Base-by-base conservation (phyloP, 2,113 vertebrate species). In the Bettongia penicillata region DNA sequence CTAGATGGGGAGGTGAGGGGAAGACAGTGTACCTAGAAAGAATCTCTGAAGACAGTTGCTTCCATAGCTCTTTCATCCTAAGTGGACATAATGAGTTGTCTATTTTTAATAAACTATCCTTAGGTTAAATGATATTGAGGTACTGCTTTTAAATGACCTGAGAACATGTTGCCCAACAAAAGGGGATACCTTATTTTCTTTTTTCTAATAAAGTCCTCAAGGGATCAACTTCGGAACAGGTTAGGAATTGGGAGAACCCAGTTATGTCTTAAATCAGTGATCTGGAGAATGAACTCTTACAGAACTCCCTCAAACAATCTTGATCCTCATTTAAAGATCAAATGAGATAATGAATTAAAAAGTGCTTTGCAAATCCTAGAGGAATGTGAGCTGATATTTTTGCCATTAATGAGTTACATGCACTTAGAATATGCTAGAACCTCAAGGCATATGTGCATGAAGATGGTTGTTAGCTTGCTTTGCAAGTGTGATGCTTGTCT, bases 31-130 rank as follows among this genome's bases (percentile, higher is more conserved):
- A 94, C 3, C 53, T 89, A 61, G 55, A 95, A 53, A 91, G 94
- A 96, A 91, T 52, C 48, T 55, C 31, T 94, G 51, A 94, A 97
- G 96, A 95, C 52, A 94, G 53, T 19, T 94, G 91, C 97, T 97
- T 97, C 97, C 98, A 95, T 95, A 96, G 95, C 97, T 96, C 97
- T 97, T 94, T 96, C 95, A 97, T 97, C 92, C 97, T 97, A 97
- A 57, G 24, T 52, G 50, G 5, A 68, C 43, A 91, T 53, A 92
- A 91, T n/a, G 28, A 90, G 6, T 53, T 90, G 12, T 2, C 19
- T 7, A 94, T 93, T 90, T 90, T 53, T 53, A 93, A 37, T 77
- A 43, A 93, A 68, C n/a, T 43, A 84, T 84, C 6, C 37, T 84
- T 43, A 84, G 7, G 6, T 84, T 77, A 84, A 84, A 84, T 84